Percentiles rank a stretch among this genome's conserved stretches.
phyloP scores from a whole-genome alignment of 2,797 vertebrate species.

The Vipera latastei region DNA sequence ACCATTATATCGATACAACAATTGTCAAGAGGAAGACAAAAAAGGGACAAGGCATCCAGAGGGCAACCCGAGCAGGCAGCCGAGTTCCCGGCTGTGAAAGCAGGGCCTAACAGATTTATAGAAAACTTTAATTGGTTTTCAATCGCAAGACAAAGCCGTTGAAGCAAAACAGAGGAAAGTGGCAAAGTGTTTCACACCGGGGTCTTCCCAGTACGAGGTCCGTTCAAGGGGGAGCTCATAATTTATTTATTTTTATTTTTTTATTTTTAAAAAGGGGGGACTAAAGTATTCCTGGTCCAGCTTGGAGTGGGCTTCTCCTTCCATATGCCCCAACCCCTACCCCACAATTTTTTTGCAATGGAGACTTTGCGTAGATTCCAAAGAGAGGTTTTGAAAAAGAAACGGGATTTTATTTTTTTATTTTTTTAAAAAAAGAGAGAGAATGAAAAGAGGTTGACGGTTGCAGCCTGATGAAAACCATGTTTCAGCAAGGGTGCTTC shows the following conservation, averaged over 20 bases:
- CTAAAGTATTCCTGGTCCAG: background rate
- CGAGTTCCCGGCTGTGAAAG: constrained; percentile 66
- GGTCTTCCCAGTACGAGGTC: constrained; percentile 11
- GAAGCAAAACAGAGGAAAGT: constrained; percentile 36
- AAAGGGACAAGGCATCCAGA: constrained; percentile 74
- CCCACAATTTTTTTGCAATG: background rate
- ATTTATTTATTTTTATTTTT: background rate
- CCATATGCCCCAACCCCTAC: too few relatives aligned
- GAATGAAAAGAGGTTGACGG: background rate
- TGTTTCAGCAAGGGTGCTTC: background rate
- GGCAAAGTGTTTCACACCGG: constrained; percentile 48
- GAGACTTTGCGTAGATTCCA: background rate
- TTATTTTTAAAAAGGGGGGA: background rate
- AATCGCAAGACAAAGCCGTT: constrained; percentile 71
- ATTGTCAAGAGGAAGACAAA: constrained; percentile 71
- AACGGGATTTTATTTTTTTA: background rate
- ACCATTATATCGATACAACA: constrained; percentile 79
- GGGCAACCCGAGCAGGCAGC: constrained; percentile 72
- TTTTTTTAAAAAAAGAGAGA: background rate
- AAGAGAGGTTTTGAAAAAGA: background rate
- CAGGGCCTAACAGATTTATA: constrained; percentile 69
- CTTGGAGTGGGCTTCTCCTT: background rate
- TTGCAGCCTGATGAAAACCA: background rate
- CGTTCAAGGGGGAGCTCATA: constrained; percentile 1
- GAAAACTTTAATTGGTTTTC: constrained; percentile 76